phyloP scores from a whole-genome alignment of 2,888 invertebrate species.

The Sarcophaga carnaria region DNA sequence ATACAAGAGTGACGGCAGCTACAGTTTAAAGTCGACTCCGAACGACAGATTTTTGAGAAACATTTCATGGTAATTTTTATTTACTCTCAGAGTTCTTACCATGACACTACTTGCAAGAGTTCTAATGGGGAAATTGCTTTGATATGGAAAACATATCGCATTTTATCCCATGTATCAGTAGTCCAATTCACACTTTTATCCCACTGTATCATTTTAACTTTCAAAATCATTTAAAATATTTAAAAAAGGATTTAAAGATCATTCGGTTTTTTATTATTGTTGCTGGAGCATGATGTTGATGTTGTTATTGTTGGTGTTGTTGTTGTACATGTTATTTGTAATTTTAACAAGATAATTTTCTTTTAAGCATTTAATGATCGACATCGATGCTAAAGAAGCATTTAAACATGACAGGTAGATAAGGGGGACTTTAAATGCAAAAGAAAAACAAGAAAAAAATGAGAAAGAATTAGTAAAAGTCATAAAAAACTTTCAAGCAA shows the following conservation, averaged over 20 bases:
- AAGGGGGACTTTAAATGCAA: not conserved
- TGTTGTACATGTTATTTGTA: constrained; percentile 80
- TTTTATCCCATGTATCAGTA: too few species aligned
- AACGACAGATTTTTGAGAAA: too few species aligned
- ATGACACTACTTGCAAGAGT: too few species aligned
- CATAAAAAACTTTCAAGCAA: not conserved
- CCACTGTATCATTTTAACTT: constrained; percentile 47
- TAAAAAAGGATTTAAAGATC: constrained; percentile 30
- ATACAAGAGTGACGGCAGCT: fast-evolving
- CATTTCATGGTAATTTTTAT: too few species aligned
- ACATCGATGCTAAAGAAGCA: constrained; percentile 51
- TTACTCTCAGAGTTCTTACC: too few species aligned
- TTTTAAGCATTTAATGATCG: constrained; percentile 79
- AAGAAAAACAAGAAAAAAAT: constrained; percentile 14
- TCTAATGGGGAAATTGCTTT: too few species aligned
- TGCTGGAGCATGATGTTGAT: too few species aligned
- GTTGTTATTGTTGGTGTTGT: too few species aligned
- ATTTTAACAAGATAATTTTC: constrained; percentile 81
- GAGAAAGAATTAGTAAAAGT: constrained; percentile 2
- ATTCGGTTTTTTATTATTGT: not conserved
- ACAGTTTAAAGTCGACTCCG: too few species aligned
- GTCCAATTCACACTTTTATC: too few species aligned
- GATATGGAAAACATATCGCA: too few species aligned
- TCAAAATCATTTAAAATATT: constrained; percentile 76
- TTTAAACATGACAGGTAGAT: constrained; percentile 51